These are phyloP conservation scores for Flabesymbios commensalis DNA, from an alignment of 2,888 invertebrate genomes.

Conservation along the genomic window DNA sequence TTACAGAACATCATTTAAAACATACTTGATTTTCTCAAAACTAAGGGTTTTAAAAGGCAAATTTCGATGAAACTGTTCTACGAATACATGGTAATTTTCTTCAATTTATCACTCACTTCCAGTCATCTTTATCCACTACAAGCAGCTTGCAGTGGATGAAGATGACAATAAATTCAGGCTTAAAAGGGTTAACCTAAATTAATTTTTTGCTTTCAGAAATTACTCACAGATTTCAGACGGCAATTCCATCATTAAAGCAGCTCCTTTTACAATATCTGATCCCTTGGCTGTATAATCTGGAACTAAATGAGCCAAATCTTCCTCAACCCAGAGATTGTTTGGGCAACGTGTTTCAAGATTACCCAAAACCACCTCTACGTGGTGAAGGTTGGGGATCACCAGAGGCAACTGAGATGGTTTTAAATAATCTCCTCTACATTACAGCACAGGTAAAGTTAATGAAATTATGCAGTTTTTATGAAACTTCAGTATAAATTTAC, in stretches of 20 bases:
- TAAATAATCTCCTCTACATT: conserved; percentile 97
- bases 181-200: too few relatives aligned
- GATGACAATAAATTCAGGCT: too few relatives aligned
- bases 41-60: too few relatives aligned
- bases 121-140: too few relatives aligned
- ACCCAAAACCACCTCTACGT: conserved; percentile 68
- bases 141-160: too few relatives aligned
- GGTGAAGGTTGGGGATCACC: conserved; percentile 97
- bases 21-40: too few relatives aligned
- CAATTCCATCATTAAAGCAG: conserved; percentile 88
- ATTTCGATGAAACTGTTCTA: too few relatives aligned
- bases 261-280: conserved; percentile 87
- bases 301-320: conserved; percentile 93
- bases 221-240: conserved; percentile 94
- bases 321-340: conserved; percentile 67
- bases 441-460: conserved; percentile 74
- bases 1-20: too few relatives aligned
- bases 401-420: conserved; percentile 98
- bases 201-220: conserved; percentile 82
- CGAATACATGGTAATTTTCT: too few relatives aligned
- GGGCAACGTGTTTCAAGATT: conserved; percentile 52
- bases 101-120: too few relatives aligned
- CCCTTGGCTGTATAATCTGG: conserved; percentile 98
- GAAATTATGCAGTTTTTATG: not conserved
- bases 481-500: too few relatives aligned